phyloP scores from a whole-genome alignment of 92 coral and sea anemone genomes.

The Epizoanthus ramosus region DNA sequence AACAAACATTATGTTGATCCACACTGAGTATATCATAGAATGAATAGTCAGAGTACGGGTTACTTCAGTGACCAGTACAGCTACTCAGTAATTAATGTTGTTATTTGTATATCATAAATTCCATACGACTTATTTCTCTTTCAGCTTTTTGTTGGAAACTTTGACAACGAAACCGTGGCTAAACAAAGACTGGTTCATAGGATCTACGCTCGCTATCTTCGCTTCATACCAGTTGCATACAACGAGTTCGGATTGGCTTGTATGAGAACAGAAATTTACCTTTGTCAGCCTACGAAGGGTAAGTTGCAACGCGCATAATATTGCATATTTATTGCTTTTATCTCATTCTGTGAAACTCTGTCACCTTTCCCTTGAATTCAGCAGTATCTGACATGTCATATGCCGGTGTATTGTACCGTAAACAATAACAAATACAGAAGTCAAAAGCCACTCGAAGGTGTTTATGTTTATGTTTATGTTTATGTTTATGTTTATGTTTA shows the following conservation, averaged over 20 bases:
- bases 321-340: neutral
- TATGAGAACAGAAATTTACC: constrained; percentile 62
- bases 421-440: no score
- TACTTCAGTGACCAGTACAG: no score
- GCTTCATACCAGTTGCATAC: constrained; percentile 52
- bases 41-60: neutral
- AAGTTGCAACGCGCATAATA: neutral
- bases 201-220: constrained; percentile 50
- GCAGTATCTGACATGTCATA: no score
- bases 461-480: no score
- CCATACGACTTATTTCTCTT: neutral
- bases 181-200: constrained; percentile 20
- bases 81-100: neutral
- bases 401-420: no score
- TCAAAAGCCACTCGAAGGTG: no score
- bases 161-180: constrained; percentile 56
- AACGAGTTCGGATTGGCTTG: constrained; percentile 41
- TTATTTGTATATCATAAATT: neutral
- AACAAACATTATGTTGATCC: no score
- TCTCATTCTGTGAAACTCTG: neutral
- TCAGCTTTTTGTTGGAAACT: constrained; percentile 54
- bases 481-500: no score
- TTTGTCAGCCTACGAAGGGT: constrained; percentile 62
- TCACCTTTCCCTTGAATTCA: neutral
- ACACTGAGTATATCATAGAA: no score